These are phyloP conservation scores for Camponotus floridanus DNA, from an alignment of 1,140 invertebrate genomes.

Conservation along the genomic window DNA sequence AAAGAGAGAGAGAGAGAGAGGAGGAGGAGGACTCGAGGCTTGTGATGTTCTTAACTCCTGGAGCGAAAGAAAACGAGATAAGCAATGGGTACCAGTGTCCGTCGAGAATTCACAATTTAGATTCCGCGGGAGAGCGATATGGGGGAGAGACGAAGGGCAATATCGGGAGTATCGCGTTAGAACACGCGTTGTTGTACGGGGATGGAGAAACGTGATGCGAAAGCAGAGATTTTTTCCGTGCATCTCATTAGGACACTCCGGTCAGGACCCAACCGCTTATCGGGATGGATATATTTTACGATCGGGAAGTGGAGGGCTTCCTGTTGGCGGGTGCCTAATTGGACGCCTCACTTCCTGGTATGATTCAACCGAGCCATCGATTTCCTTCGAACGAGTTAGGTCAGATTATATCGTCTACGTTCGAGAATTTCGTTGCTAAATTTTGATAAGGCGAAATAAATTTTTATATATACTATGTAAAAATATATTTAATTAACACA, in stretches of 20 bases:
- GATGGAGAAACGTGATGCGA: slow-evolving; percentile 74
- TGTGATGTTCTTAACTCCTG: not conserved
- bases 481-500: not conserved
- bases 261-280: slow-evolving; percentile 70
- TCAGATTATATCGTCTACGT: not conserved
- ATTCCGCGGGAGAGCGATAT: not conserved
- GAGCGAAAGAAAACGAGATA: slow-evolving; percentile 12
- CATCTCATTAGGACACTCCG: slow-evolving; percentile 74
- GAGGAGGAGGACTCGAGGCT: not conserved
- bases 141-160: not conserved
- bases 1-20: not conserved
- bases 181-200: slow-evolving; percentile 65
- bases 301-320: slow-evolving; percentile 74
- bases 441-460: slow-evolving; percentile 11
- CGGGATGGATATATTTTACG: slow-evolving; percentile 74
- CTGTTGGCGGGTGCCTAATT: slow-evolving; percentile 73
- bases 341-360: slow-evolving; percentile 72
- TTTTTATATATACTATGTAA: not conserved
- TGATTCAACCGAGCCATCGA: slow-evolving; percentile 49
- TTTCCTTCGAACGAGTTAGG: slow-evolving; percentile 33
- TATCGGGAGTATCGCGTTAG: slow-evolving; percentile 16
- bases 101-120: slow-evolving; percentile 68
- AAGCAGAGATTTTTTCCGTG: slow-evolving; percentile 74
- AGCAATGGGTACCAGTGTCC: not conserved
- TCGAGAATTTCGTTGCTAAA: not conserved